Evolutionary conservation across 2,113 vertebrate genomes (phyloP).

Genomic region (Pelecanoides urinatrix): DNA sequence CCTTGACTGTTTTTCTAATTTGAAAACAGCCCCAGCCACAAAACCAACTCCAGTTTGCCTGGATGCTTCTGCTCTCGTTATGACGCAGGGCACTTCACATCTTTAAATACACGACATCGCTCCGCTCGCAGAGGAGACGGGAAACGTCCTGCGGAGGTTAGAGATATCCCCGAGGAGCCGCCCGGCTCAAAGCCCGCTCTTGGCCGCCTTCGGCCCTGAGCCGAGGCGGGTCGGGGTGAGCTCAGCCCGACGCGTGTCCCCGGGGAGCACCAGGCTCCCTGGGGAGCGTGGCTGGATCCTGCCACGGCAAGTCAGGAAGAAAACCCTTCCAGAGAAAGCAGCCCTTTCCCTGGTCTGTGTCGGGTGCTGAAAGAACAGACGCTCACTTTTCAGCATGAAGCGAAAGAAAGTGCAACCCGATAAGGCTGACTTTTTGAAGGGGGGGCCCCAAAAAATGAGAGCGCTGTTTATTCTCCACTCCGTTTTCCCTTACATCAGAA

Average conservation of each 20-base stretch:
- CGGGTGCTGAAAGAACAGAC: background rate
- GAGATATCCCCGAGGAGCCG: background rate
- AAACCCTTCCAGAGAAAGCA: background rate
- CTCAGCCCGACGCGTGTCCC: fast-evolving
- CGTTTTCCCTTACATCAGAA: background rate
- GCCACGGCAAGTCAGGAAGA: background rate
- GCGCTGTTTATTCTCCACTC: background rate
- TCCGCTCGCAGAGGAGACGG: background rate
- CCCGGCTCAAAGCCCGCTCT: background rate
- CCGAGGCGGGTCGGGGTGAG: background rate
- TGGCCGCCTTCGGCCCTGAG: background rate
- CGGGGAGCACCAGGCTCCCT: background rate
- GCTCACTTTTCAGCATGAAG: background rate
- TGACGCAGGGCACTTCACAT: background rate
- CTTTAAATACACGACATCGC: background rate
- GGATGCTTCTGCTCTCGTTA: background rate
- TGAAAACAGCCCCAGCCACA: conserved; percentile 1
- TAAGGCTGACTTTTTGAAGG: background rate
- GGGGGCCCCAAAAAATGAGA: background rate
- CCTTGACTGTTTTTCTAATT: conserved; percentile 22
- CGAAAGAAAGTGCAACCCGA: background rate
- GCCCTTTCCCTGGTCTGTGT: background rate
- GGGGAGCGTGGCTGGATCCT: background rate
- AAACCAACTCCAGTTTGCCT: background rate
- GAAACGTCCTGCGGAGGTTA: background rate